Evolutionary conservation across 2,113 vertebrate genomes (phyloP).

Genomic region (Orycteropus afer): DNA sequence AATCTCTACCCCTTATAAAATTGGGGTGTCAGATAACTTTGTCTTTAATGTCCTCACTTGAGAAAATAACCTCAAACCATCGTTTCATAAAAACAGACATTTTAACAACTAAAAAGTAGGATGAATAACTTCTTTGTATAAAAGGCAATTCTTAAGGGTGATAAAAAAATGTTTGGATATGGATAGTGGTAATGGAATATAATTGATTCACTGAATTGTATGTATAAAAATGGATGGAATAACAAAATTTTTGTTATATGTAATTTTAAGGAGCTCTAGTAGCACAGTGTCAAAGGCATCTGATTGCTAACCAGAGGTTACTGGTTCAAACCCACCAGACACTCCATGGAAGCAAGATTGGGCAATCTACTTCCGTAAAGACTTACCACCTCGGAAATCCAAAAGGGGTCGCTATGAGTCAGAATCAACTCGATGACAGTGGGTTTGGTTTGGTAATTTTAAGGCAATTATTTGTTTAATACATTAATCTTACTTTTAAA

Average conservation of each 20-base stretch:
- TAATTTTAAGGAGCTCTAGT: too few relatives aligned
- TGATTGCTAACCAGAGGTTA: too few relatives aligned
- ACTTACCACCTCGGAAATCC: too few relatives aligned
- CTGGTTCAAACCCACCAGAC: too few relatives aligned
- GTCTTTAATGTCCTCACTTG: neutral
- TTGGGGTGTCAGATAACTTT: neutral
- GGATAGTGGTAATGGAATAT: neutral
- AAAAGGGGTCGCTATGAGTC: too few relatives aligned
- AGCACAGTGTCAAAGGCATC: too few relatives aligned
- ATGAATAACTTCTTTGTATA: neutral
- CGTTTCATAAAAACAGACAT: neutral
- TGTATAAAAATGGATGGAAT: neutral
- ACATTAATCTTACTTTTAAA: neutral
- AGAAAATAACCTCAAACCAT: neutral
- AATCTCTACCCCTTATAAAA: neutral
- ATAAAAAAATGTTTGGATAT: neutral
- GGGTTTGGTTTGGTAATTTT: too few relatives aligned
- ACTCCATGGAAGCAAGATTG: too few relatives aligned
- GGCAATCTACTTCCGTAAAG: too few relatives aligned
- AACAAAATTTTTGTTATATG: neutral
- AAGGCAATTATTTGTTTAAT: neutral
- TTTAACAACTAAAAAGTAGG: conserved; percentile 12
- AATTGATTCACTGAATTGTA: neutral
- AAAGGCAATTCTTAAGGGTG: neutral
- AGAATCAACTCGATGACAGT: too few relatives aligned